These are phyloP conservation scores for Ceyx cyanopectus DNA, from an alignment of 2,113 vertebrate genomes.

Conservation along the genomic window DNA sequence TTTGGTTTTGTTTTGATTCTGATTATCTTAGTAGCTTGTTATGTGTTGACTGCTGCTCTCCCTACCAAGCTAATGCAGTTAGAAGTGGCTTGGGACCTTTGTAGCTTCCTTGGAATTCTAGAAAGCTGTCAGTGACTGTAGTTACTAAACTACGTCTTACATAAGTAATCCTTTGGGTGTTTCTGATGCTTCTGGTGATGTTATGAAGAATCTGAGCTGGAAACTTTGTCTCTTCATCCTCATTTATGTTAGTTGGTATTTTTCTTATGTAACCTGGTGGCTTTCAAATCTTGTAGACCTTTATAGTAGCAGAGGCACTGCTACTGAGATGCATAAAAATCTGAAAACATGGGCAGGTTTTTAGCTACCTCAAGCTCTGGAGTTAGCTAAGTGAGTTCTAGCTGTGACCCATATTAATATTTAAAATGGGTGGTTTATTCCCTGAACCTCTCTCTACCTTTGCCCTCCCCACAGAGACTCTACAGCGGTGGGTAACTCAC, in stretches of 20 bases:
- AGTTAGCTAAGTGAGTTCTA: not conserved
- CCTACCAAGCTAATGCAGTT: not conserved
- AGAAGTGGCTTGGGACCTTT: not conserved
- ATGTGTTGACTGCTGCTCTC: not conserved
- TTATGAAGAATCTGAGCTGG: not conserved
- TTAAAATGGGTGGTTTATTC: not conserved
- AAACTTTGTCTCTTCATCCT: not conserved
- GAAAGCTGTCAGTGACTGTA: not conserved
- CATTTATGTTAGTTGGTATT: not conserved
- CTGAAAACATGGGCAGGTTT: not conserved
- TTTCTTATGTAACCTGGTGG: not conserved
- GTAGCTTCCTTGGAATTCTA: not conserved
- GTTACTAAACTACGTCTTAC: not conserved
- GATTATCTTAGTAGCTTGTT: not conserved
- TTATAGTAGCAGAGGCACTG: accelerated
- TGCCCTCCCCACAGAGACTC: conserved; percentile 84
- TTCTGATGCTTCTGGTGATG: not conserved
- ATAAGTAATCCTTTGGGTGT: not conserved
- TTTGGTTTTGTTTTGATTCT: not conserved
- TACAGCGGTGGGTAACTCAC: conserved; percentile 90
- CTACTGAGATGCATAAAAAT: not conserved
- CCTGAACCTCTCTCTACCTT: not conserved
- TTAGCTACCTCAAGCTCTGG: not conserved
- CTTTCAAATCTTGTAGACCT: not conserved
- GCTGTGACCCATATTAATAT: not conserved